phyloP scores from a whole-genome alignment of 2,797 vertebrate genomes.

The Argentina silus region DNA sequence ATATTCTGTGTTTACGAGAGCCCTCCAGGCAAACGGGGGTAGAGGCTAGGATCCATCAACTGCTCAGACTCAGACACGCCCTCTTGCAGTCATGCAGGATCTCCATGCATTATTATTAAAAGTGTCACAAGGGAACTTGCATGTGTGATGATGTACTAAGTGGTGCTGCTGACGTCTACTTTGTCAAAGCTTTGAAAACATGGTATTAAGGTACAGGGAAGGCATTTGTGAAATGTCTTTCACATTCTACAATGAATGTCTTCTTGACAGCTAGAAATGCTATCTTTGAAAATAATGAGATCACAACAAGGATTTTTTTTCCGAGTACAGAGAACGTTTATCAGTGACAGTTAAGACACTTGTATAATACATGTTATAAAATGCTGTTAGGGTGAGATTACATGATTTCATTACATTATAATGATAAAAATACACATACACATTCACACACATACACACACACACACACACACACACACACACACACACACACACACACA shows the following conservation, averaged over 20 bases:
- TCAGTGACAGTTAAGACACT: not conserved
- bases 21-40: slow-evolving; percentile 47
- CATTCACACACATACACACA: too few relatives aligned
- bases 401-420: not conserved
- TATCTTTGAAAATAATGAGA: not conserved
- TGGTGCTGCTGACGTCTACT: not conserved
- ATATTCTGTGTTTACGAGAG: slow-evolving; percentile 52
- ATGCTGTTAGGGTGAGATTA: slow-evolving; percentile 1
- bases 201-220: not conserved
- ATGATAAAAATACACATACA: slow-evolving; percentile 10
- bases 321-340: not conserved
- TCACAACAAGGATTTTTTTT: not conserved
- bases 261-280: not conserved
- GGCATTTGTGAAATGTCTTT: not conserved
- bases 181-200: not conserved
- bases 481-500: too few relatives aligned
- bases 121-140: not conserved
- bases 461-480: too few relatives aligned
- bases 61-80: slow-evolving; percentile 41
- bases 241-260: not conserved
- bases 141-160: not conserved
- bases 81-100: slow-evolving; percentile 17
- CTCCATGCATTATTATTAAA: slow-evolving; percentile 1
- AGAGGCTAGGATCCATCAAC: slow-evolving; percentile 41
- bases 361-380: not conserved